Percentiles rank a stretch among this genome's conserved stretches.
phyloP scores from a whole-genome alignment of 2,888 invertebrate species.

The Malthinus flaveolus region DNA sequence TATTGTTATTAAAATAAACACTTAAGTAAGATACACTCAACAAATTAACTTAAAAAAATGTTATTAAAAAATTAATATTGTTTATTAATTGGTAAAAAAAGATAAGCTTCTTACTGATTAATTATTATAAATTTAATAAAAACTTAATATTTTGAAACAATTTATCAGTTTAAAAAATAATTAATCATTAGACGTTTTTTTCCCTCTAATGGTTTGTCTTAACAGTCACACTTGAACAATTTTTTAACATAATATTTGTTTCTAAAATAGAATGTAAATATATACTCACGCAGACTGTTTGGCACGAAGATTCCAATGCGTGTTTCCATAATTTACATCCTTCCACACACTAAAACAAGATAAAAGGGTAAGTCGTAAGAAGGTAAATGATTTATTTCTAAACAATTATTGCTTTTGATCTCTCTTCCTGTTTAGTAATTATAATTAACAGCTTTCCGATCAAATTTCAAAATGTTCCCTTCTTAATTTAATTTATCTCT shows the following conservation, averaged over 20 bases:
- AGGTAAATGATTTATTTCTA: conserved; percentile 13
- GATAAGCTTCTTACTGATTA: neutral
- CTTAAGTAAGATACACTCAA: too few species aligned
- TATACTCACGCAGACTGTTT: conserved; percentile 77
- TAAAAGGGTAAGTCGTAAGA: conserved; percentile 32
- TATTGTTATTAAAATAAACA: too few species aligned
- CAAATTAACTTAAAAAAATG: too few species aligned
- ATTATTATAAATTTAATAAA: neutral
- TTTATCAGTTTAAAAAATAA: conserved; percentile 2
- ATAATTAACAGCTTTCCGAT: too few species aligned
- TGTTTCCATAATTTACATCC: conserved; percentile 80
- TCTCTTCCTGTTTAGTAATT: too few species aligned
- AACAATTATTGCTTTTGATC: conserved; percentile 1
- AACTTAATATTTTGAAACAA: neutral
- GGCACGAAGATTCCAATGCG: conserved; percentile 76
- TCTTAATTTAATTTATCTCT: too few species aligned
- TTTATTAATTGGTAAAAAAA: neutral
- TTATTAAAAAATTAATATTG: neutral
- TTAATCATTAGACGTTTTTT: conserved; percentile 1
- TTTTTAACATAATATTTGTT: conserved; percentile 1
- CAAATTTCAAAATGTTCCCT: too few species aligned
- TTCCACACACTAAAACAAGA: conserved; percentile 71
- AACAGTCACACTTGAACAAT: neutral
- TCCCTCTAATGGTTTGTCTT: neutral
- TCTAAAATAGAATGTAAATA: conserved; percentile 6